A percentile compares a stretch with the other conserved stretches of the same genome.
These are phyloP conservation scores for Toxostoma redivivum DNA, from an alignment of 2,113 vertebrate species.

Conservation along the genomic window DNA sequence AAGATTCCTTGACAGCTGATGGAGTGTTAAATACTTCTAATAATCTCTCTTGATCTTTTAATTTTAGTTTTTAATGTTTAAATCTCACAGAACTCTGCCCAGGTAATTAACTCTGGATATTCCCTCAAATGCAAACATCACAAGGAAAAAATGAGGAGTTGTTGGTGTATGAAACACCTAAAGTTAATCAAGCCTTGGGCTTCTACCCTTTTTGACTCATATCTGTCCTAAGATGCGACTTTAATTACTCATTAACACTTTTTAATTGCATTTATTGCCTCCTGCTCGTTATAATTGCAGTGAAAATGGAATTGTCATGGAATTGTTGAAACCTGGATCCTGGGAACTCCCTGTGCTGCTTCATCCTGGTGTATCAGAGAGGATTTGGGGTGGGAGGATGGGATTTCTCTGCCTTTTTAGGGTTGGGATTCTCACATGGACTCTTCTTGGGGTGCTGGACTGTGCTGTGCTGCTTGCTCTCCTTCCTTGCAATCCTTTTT, in stretches of 20 bases:
- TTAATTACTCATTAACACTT: background rate
- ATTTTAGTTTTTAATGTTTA: background rate
- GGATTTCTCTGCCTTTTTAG: background rate
- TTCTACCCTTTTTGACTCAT: background rate
- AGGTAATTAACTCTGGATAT: background rate
- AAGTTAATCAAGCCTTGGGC: background rate
- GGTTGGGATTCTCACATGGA: background rate
- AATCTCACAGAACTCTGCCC: background rate
- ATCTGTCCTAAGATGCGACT: background rate
- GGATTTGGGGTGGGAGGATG: rapidly evolving
- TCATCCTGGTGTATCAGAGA: background rate
- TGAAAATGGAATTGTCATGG: background rate
- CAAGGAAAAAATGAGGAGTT: background rate
- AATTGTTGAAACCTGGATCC: background rate
- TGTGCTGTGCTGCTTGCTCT: background rate
- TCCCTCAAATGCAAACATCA: background rate
- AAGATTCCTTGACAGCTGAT: background rate
- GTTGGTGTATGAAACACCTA: background rate
- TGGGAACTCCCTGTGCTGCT: background rate
- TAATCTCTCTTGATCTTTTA: background rate
- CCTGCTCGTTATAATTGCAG: background rate
- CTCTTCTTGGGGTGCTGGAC: background rate
- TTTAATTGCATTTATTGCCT: background rate
- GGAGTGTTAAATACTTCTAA: background rate
- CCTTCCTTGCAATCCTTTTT: background rate